These are phyloP conservation scores for Danio tinwini DNA, from an alignment of 2,797 vertebrate genomes.

Conservation along the genomic window DNA sequence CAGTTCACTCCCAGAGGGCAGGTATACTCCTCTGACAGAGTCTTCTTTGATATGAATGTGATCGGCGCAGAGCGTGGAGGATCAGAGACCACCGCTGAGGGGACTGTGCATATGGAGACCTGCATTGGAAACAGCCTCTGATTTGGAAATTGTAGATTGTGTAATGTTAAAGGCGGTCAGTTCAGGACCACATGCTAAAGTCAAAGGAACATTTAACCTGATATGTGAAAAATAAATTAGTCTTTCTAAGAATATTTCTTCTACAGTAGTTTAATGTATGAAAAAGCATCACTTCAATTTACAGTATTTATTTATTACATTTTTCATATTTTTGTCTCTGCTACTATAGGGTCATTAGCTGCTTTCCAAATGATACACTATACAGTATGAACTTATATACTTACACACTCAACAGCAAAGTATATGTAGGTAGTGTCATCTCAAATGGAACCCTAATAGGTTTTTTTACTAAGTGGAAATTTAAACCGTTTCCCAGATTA, in stretches of 20 bases:
- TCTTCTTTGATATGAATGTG: conserved; percentile 13
- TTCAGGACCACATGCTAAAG: not conserved
- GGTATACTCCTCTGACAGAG: conserved; percentile 16
- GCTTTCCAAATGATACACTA: too few relatives aligned
- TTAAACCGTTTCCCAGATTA: too few relatives aligned
- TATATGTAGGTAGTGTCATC: too few relatives aligned
- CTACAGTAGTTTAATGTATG: too few relatives aligned
- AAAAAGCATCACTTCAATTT: too few relatives aligned
- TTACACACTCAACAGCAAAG: too few relatives aligned
- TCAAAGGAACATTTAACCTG: not conserved
- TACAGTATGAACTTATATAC: too few relatives aligned
- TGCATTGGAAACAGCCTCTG: not conserved
- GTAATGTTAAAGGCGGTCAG: conserved; percentile 2
- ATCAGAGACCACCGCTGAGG: conserved; percentile 15
- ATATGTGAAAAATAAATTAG: not conserved
- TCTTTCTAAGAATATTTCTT: not conserved
- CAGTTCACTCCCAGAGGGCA: conserved; percentile 7
- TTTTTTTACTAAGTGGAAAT: too few relatives aligned
- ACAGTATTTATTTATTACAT: too few relatives aligned
- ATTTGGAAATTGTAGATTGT: conserved; percentile 20
- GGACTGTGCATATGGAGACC: not conserved
- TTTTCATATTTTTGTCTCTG: too few relatives aligned
- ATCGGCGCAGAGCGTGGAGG: not conserved
- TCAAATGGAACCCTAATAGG: too few relatives aligned
- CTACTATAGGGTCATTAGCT: too few relatives aligned